Base-by-base conservation (phyloP, 2,797 vertebrate genomes). In the Phalloptychus januarius region DNA sequence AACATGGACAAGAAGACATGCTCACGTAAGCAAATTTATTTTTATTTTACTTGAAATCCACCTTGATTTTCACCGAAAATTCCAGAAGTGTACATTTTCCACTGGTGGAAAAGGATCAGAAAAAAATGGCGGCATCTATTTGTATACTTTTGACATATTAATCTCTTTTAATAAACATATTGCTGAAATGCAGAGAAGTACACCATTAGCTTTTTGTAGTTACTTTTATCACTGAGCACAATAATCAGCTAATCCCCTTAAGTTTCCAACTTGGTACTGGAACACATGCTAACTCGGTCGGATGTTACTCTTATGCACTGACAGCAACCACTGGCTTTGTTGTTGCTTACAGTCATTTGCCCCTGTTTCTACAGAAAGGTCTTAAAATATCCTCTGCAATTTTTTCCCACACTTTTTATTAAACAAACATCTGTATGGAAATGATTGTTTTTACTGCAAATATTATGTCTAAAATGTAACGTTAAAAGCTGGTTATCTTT, bases 21-120 rank as follows among this genome's bases (percentile, higher is more conserved):
- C 67, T 75, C 67, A 86, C 88, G 95, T 96, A 85, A 95, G 75
- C 61, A 46, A 28, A 31, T 42, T 18, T 31, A 44, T 73, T 73
- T 73, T 52, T 40, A 33, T 20, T 20, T 45, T 20, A 16, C 36
- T 40, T 44, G 3, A 42, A 70, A 16, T 72, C 20, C 3, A 6
- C 18, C 18, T 10, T 72, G 20, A 71, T 20, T 72, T 50, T 50
- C 31, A 13, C 10, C 50, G 18, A 25, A 36, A 36, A 23, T 13
- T 52, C 12, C 33, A 20, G 33, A 63, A 10, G 63, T 67, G 23
- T 67, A 38, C 7, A 65, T 65, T 36, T 65, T 65, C 18, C 16
- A 65, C 11, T 38, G 33, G 16, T 38, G 7, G 33, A 8, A 38
- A 20, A 23, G 36, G 3, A 4, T 23, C 31, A 33, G 28, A 2